phyloP scores from a whole-genome alignment of 2,797 vertebrate genomes.

The Taenioides sp. region DNA sequence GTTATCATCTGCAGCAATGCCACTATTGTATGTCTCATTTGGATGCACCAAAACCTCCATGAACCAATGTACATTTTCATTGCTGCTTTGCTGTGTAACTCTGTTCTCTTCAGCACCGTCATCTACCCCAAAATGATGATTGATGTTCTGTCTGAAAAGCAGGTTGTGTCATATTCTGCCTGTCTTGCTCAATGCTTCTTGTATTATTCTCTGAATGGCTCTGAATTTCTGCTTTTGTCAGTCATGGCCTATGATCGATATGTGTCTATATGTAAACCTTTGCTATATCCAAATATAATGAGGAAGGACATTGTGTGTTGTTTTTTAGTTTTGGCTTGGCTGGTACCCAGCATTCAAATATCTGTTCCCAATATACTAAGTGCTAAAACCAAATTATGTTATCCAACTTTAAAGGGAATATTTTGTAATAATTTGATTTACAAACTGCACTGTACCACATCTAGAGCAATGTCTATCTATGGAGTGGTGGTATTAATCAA shows the following conservation, averaged over 20 bases:
- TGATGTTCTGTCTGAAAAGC: constrained; percentile 6
- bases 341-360: constrained; percentile 14
- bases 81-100: constrained; percentile 51
- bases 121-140: constrained; percentile 48
- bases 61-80: constrained; percentile 61
- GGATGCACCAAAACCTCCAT: constrained; percentile 44
- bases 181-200: constrained; percentile 35
- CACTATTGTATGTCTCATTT: constrained; percentile 39
- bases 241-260: constrained; percentile 37
- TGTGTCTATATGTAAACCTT: constrained; percentile 32
- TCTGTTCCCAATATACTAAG: not conserved
- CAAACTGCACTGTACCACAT: constrained; percentile 1
- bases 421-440: constrained; percentile 14
- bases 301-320: constrained; percentile 9
- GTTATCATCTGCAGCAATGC: constrained; percentile 43
- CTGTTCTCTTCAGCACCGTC: constrained; percentile 30
- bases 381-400: constrained; percentile 7
- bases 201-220: constrained; percentile 8
- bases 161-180: constrained; percentile 4
- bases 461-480: not conserved
- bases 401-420: not conserved
- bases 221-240: constrained; percentile 23
- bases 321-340: constrained; percentile 17
- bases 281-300: constrained; percentile 22
- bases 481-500: not conserved